Base-by-base conservation (phyloP, 2,888 invertebrate species). In the Mesorhabditis sp. region DNA sequence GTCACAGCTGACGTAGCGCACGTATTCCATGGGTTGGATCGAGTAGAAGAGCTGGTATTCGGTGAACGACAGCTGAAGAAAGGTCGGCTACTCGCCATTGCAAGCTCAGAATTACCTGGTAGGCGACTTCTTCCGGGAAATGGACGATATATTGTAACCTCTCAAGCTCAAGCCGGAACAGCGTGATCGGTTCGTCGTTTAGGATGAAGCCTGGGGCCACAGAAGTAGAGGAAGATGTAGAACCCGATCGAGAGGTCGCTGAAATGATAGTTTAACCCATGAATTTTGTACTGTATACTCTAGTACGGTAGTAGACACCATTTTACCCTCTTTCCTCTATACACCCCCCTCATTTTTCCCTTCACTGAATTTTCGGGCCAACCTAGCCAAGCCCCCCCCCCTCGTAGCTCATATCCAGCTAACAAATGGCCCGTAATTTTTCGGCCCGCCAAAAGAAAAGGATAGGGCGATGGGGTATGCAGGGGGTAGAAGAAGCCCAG, bases 41-140 rank as follows among this genome's bases (percentile, higher is more conserved):
- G 83, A 91, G 86, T 92, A 92, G 88, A 94, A 94, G 74, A 94
- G 90, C 86, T 91, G 91, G 86, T 92, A 92, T 87, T 94, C 94
- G 66, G 91, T 91, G 83, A 92, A 91, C 66, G 93, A 92, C 85
- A 95, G 90, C 85, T 92, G 90, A 77, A 93, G 88, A 28, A 0
- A 88, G 0, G 7, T n/a, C 5, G 44, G 4, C 45, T 50, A 13
- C n/a, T 50, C n/a, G n/a, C 58, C n/a, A 13, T 50, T 50, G 7
- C n/a, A 13, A 13, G 58, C 7, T 50, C 7, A 61, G 13, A 4
- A 67, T 7, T 63, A 78, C 77, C 71, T 83, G 84, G 66, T 82
- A 84, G 7, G 95, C 95, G 83, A 95, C 94, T 89, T 95, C 95
- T 89, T 95, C 95, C 68, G 95, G 95, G 88, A 94, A 95, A 87